Evolutionary conservation across 2,113 vertebrate genomes (phyloP), one percentile per base, ranked within the genome.

Genomic region (Acanthisitta chloris): DNA sequence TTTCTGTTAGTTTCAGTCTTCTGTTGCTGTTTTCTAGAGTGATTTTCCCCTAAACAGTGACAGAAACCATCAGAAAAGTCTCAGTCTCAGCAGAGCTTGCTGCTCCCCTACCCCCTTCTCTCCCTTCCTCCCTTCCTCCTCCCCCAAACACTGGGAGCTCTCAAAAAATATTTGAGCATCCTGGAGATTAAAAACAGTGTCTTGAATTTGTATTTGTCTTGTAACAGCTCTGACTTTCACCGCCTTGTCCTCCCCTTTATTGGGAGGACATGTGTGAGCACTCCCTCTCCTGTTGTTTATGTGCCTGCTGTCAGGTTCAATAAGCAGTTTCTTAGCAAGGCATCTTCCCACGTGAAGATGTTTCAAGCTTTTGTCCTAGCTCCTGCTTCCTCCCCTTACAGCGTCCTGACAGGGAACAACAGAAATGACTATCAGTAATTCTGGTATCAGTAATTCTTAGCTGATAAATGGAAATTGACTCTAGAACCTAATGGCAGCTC

Each of bases 161-260:
- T 93, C 64, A 88, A 55, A 74, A 96, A 86, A 59, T 64, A 78
- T 81, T 88, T 93, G 57, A 90, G 42, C 51, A 65, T 93, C 52
- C 79, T 48, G 83, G 80, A 88, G 72, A 93, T 95, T 61, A 79
- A 91, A 95, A 90, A 8, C 72, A 92, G 69, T 61, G 83, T 52
- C 81, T 59, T 89, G 69, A 91, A 81, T 90, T 88, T 92, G 76
- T 89, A 42, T 91, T 95, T 90, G 65, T 92, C 86, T 71, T 88
- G 59, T 71, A 93, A 93, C 81, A 81, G 85, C 88, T 95, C 80
- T 95, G 88, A 96, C 93, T 96, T 96, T 92, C 82, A 88, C 76
- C 4, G 2, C 90, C 90, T 86, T 55, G 86, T 86, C 90, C 93
- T 95, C 86, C 86, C 59, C 80, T 93, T 73, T 76, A 43, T 71